Evolutionary conservation across 2,888 invertebrate species (phyloP).

Genomic region (Philereme vetulata): DNA sequence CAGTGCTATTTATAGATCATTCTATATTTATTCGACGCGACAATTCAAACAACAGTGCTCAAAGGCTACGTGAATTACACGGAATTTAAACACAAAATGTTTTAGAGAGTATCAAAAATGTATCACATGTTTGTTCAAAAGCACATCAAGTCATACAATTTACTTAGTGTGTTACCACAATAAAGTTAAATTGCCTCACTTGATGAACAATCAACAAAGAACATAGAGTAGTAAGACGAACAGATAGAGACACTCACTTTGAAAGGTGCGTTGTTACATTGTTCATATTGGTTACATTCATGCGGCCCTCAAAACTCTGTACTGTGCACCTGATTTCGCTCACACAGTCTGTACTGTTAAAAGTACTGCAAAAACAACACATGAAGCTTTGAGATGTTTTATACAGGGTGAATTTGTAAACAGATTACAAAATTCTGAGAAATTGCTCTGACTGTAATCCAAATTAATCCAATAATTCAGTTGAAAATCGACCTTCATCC

Average conservation of each 20-base stretch:
- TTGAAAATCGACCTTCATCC: no score
- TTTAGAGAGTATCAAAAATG: conserved; percentile 17
- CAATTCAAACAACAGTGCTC: background rate
- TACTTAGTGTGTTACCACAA: conserved; percentile 6
- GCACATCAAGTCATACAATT: conserved; percentile 27
- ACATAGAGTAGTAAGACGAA: conserved; percentile 32
- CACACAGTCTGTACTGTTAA: conserved; percentile 82
- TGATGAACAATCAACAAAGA: conserved; percentile 25
- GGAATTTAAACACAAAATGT: background rate
- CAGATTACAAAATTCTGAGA: no score
- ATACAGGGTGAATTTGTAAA: no score
- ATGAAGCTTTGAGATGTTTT: conserved; percentile 35
- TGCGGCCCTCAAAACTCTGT: conserved; percentile 80
- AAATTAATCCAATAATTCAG: no score
- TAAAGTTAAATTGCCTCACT: conserved; percentile 14
- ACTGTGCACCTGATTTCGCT: conserved; percentile 76
- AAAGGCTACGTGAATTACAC: background rate
- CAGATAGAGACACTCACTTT: conserved; percentile 69
- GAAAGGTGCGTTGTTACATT: conserved; percentile 73
- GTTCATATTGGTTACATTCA: conserved; percentile 78
- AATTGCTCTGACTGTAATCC: no score
- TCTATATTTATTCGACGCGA: conserved; percentile 5
- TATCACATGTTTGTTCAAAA: conserved; percentile 21
- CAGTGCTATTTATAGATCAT: conserved; percentile 20
- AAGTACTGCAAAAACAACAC: conserved; percentile 81